Percentiles rank a stretch among this genome's conserved stretches.
These are phyloP conservation scores for Typhlichthys eigenmanni DNA, from an alignment of 2,797 vertebrate genomes.

Conservation along the genomic window DNA sequence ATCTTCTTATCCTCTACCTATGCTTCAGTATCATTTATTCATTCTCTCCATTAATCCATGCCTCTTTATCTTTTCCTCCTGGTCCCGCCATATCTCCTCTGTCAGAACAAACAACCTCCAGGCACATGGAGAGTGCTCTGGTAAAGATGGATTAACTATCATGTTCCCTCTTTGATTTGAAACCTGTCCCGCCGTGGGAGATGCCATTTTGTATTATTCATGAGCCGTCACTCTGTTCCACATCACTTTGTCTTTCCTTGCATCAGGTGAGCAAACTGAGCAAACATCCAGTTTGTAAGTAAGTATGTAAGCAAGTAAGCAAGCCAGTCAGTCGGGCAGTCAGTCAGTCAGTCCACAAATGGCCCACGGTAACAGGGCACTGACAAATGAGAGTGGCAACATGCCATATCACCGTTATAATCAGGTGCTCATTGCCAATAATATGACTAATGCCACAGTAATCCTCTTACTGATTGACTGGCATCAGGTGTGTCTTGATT, in stretches of 20 bases:
- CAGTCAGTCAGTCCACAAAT: conserved; percentile 42
- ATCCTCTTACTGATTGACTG: conserved; percentile 63
- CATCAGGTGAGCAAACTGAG: conserved; percentile 36
- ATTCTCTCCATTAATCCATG: neutral
- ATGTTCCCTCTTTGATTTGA: conserved; percentile 54
- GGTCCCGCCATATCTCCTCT: conserved; percentile 21
- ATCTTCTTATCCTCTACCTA: neutral
- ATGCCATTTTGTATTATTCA: conserved; percentile 66
- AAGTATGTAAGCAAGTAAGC: neutral
- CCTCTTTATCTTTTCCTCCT: neutral
- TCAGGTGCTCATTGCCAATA: conserved; percentile 62
- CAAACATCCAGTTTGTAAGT: no score
- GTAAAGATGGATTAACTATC: conserved; percentile 46
- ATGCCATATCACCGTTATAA: conserved; percentile 52
- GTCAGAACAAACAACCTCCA: conserved; percentile 32
- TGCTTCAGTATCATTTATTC: neutral
- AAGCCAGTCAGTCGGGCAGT: neutral
- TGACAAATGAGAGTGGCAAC: conserved; percentile 59
- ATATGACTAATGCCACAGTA: conserved; percentile 56
- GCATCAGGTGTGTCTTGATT: conserved; percentile 51
- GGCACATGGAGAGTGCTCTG: conserved; percentile 18
- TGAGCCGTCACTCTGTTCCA: conserved; percentile 40
- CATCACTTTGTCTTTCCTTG: conserved; percentile 43
- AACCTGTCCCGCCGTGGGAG: conserved; percentile 50
- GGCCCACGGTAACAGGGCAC: conserved; percentile 36